Conservation (phyloP, 2,113 vertebrate species). For the Acanthochromis polyacanthus region DNA sequence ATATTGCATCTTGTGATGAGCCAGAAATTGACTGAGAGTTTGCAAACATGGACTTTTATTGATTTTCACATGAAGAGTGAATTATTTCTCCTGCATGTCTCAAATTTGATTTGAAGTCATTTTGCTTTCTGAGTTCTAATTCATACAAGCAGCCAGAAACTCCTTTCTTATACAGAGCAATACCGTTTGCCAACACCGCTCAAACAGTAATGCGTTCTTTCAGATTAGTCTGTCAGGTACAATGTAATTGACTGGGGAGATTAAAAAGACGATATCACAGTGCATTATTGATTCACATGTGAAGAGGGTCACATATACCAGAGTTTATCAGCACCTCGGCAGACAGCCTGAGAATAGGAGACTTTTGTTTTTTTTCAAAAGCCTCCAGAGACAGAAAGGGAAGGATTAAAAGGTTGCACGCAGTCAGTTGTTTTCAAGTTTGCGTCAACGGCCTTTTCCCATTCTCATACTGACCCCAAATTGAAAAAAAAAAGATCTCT, state of each 20-base stretch:
- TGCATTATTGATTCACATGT: constrained; percentile 74
- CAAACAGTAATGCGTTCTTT: constrained; percentile 53
- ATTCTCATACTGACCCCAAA: constrained; percentile 15
- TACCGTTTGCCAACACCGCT: constrained; percentile 45
- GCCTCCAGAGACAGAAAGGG: constrained; percentile 29
- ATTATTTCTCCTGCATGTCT: constrained; percentile 47
- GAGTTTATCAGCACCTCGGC: constrained; percentile 59
- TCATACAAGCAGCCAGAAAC: constrained; percentile 39
- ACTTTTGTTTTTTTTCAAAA: constrained; percentile 46
- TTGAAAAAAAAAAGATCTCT: background rate
- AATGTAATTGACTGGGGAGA: constrained; percentile 72
- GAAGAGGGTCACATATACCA: constrained; percentile 62
- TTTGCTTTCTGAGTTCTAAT: constrained; percentile 34
- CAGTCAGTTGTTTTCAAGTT: constrained; percentile 58
- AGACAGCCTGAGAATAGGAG: constrained; percentile 46
- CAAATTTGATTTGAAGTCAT: constrained; percentile 44
- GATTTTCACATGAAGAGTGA: constrained; percentile 57
- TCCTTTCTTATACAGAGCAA: constrained; percentile 11
- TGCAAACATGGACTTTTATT: constrained; percentile 49
- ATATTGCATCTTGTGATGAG: constrained; percentile 32
- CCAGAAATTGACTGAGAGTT: constrained; percentile 37
- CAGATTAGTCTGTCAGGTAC: constrained; percentile 72
- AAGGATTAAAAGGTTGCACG: constrained; percentile 48
- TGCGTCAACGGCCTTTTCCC: background rate
- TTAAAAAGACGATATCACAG: constrained; percentile 74